These are phyloP conservation scores for Epicauta chinensis DNA, from an alignment of 1,140 invertebrate genomes.

Conservation along the genomic window DNA sequence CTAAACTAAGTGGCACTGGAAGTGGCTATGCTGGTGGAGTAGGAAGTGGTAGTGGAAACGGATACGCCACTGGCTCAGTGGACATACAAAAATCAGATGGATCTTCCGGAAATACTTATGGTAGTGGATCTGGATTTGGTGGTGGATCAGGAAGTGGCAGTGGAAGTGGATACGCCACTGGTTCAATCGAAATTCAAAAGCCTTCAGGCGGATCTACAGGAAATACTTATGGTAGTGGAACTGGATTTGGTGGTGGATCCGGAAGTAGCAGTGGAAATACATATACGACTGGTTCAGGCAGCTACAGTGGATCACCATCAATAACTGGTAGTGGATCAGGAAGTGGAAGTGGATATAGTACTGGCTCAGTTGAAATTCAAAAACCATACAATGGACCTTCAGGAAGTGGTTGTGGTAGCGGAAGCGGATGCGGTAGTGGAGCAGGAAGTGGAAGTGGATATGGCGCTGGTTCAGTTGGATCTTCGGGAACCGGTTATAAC, in stretches of 20 bases:
- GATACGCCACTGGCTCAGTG: not conserved
- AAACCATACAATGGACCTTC: not conserved
- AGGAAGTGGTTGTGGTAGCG: not conserved
- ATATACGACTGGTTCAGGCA: not conserved
- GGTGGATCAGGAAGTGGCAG: not conserved
- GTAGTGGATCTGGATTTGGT: not conserved
- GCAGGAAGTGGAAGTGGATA: not conserved
- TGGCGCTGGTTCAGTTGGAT: not conserved
- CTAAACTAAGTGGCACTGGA: not conserved
- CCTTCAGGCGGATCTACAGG: not conserved
- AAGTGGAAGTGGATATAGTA: not conserved
- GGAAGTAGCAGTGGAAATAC: not conserved
- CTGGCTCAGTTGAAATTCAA: not conserved
- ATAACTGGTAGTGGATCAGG: not conserved
- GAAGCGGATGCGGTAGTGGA: not conserved
- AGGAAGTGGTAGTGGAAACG: not conserved
- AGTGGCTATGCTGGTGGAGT: not conserved
- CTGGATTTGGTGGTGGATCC: not conserved
- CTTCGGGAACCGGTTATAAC: not conserved
- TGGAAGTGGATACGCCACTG: not conserved
- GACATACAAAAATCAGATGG: not conserved
- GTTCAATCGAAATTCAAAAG: not conserved
- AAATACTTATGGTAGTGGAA: not conserved
- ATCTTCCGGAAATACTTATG: not conserved
- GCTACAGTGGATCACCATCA: too few relatives aligned